Base-by-base conservation (phyloP, 2,113 vertebrate species). In the Rhodinocichla rosea region DNA sequence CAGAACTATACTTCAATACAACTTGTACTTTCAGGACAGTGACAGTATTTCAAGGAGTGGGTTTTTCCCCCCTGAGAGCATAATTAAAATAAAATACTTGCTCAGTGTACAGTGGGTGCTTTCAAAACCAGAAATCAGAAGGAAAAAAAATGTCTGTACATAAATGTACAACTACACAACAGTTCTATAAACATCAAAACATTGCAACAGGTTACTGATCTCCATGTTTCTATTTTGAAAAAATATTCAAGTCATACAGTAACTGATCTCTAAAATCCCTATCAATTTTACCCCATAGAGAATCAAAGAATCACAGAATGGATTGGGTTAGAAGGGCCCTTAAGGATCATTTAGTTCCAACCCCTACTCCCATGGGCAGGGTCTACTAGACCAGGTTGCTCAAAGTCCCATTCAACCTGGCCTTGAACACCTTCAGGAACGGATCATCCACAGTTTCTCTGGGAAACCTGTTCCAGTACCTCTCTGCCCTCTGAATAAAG, bases 1-100 rank as follows among this genome's bases (percentile, higher is more conserved):
- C 95, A 97, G 94, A 94, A 45, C 78, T 82, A 62, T 39, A 68
- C 69, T n/a, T 90, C 39, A 60, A 10, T 22, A 67, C 21, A 57
- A 77, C 26, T n/a, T 77, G 18, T 20, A 74, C 17, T 35, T 80
- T 15, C 50, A 78, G 28, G 68, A 80, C 45, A 85, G 13, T 12
- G 30, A 63, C 40, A 74, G 7, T 42, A 37, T 57, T 89, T 84
- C 62, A 85, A 40, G 6, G 7, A 52, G 23, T 24, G 22, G 22
- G 12, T 4, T 82, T 21, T 13, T 10, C 32, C 24, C 7, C 4
- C 4, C 1, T 21, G 42, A 40, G 14, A 35, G 27, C 6, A 47
- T 45, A 53, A 79, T 39, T 55, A 65, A 42, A 81, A 20, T 4
- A 42, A 87, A 90, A 74, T 17, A 63, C 15, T 50, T 53, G 6